These are phyloP conservation scores for Gorsachius magnificus DNA, from an alignment of 2,797 vertebrate species.

Conservation along the genomic window DNA sequence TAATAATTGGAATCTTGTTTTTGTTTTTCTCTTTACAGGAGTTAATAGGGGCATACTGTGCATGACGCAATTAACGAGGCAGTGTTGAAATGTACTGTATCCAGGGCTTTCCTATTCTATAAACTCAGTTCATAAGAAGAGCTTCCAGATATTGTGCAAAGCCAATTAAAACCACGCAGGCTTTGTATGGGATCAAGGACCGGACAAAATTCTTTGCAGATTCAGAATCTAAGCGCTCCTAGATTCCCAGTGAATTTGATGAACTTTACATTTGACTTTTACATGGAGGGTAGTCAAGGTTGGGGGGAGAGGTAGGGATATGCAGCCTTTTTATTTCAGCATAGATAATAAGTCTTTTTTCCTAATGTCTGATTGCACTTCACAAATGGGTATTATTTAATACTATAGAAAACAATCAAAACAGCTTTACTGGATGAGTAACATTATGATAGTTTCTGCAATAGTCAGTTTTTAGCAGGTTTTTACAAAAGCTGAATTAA, in stretches of 20 bases:
- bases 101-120: background rate
- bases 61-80: background rate
- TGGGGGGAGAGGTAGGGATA: background rate
- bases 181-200: constrained; percentile 30
- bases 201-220: background rate
- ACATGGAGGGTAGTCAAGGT: background rate
- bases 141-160: background rate
- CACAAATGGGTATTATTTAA: constrained; percentile 39
- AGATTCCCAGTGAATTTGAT: background rate
- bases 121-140: background rate
- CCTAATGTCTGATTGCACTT: constrained; percentile 32
- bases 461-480: background rate
- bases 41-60: background rate
- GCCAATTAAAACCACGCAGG: background rate
- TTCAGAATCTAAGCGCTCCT: background rate
- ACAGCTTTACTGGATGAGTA: background rate
- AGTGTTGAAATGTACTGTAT: background rate
- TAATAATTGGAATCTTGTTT: constrained; percentile 1
- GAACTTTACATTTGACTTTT: background rate
- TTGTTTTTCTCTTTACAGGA: constrained; percentile 8
- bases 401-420: constrained; percentile 26
- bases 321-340: background rate
- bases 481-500: constrained; percentile 17
- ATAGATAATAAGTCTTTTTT: constrained; percentile 22
- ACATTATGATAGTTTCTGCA: background rate